phyloP scores from a whole-genome alignment of 2,888 invertebrate species.

The Mesochorus sp. region DNA sequence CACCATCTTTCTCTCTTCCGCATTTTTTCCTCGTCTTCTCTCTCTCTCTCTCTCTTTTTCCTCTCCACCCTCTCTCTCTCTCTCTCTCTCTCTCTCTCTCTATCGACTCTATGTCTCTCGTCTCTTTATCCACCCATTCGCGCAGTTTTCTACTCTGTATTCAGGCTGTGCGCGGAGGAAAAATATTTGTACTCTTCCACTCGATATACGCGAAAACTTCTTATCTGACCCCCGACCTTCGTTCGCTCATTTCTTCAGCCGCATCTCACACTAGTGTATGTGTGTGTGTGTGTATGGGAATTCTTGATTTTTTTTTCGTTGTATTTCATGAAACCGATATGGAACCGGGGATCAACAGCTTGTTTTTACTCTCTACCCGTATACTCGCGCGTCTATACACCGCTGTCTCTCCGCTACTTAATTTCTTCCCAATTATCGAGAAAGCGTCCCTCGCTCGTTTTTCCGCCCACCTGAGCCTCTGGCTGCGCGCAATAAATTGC shows the following conservation, averaged over 20 bases:
- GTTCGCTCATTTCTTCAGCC: constrained; percentile 5
- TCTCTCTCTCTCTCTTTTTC: neutral
- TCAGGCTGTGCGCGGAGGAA: constrained; percentile 61
- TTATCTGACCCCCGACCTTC: constrained; percentile 61
- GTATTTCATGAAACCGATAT: constrained; percentile 40
- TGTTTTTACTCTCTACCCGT: neutral
- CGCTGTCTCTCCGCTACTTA: constrained; percentile 47
- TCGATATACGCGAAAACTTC: constrained; percentile 59
- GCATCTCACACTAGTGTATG: neutral
- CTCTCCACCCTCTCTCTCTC: constrained; percentile 26
- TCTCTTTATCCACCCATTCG: constrained; percentile 13
- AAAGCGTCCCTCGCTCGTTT: constrained; percentile 23
- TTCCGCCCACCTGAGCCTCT: constrained; percentile 24
- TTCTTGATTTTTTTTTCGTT: constrained; percentile 21
- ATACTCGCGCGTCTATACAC: neutral
- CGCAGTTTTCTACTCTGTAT: constrained; percentile 66
- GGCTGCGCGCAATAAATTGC: constrained; percentile 52
- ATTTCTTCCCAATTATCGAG: constrained; percentile 58
- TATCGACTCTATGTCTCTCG: neutral
- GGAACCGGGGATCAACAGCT: constrained; percentile 20
- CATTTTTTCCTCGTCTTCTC: neutral
- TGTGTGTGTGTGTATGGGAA: no score
- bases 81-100: neutral
- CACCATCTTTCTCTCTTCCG: constrained; percentile 30
- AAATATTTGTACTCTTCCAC: constrained; percentile 67